Evolutionary conservation across 2,888 invertebrate genomes (phyloP).

Genomic region (Hirtodrosophila trivittata): DNA sequence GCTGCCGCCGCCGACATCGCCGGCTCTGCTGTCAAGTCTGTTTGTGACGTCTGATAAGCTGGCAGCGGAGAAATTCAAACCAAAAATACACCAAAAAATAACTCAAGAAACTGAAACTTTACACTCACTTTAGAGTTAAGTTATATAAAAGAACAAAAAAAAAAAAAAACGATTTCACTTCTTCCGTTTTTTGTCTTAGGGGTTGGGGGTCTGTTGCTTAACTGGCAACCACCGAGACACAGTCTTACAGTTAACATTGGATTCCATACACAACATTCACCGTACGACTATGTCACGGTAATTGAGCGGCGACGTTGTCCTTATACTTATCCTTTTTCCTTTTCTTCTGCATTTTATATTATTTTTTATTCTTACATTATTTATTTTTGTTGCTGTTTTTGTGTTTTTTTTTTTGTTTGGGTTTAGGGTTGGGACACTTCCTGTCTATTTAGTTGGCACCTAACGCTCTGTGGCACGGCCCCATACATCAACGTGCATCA

Average conservation of each 20-base stretch:
- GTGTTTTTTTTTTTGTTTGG: slow-evolving; percentile 7
- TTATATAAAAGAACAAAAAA: slow-evolving; percentile 37
- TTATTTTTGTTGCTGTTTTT: background rate
- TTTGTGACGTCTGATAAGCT: slow-evolving; percentile 65
- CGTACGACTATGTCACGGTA: slow-evolving; percentile 84
- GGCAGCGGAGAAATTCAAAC: slow-evolving; percentile 15
- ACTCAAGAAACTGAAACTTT: background rate
- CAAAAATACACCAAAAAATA: slow-evolving; percentile 5
- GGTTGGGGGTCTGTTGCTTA: slow-evolving; percentile 47
- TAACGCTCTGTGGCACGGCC: background rate
- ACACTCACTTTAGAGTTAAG: background rate
- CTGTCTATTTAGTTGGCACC: slow-evolving; percentile 39
- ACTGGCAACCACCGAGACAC: slow-evolving; percentile 83
- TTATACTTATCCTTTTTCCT: slow-evolving; percentile 1
- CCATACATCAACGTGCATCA: slow-evolving; percentile 33
- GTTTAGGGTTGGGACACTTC: slow-evolving; percentile 43
- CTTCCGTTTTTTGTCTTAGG: background rate
- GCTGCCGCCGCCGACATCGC: slow-evolving; percentile 4
- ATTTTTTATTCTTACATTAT: background rate
- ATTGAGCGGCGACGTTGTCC: slow-evolving; percentile 65
- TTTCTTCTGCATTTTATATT: background rate
- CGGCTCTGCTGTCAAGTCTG: slow-evolving; percentile 50
- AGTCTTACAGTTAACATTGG: slow-evolving; percentile 85
- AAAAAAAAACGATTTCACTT: slow-evolving; percentile 29
- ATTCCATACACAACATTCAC: slow-evolving; percentile 84